Evolutionary conservation across 2,797 vertebrate species (phyloP), one percentile per base, ranked within the genome.

Genomic region (Poeciliopsis gracilis): DNA sequence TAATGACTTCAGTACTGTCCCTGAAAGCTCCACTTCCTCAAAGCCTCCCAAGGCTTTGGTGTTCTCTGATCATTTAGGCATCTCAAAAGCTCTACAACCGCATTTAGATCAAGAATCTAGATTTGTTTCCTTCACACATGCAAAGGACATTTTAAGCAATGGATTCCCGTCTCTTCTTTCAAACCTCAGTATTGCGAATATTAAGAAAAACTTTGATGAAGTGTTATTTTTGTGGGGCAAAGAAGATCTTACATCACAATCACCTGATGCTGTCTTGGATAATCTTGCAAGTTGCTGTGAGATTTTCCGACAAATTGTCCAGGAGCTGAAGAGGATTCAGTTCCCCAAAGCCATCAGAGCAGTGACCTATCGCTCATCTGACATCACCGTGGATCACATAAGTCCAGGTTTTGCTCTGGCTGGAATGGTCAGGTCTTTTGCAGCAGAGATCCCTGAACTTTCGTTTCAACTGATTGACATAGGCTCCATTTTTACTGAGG

Each of bases 201-300:
- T 90, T 86, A 72, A 88, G 63, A 79, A 90, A 76, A 88, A 84
- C 53, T 96, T 95, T 76, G 87, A 94, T 72, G 96, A 97, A 72
- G 78, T 97, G 70, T 93, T 97, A 72, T 97, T 97, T 84, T 80
- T 97, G 85, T 97, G 96, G 96, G 95, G 96, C 53, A 92, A 95
- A 86, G 91, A 95, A 78, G 92, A 95, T 78, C 73, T 96, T n/a
- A 93, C 87, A 0, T 90, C 93, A 16, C 18, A 83, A 5, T 67
- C 78, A 38, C 83, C 95, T 73, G 84, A 94, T 10, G 84, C 57
- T 28, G 81, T 91, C 3, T 87, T 97, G 45, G 86, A 95, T 72
- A 92, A 91, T 49, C 12, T 96, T 84, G 83, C 91, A 0, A 95
- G 75, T 77, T 96, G 93, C 89, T 97, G 96, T 87, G 97, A 97